phyloP scores from a whole-genome alignment of 2,113 vertebrate species.

The Eidolon helvum region DNA sequence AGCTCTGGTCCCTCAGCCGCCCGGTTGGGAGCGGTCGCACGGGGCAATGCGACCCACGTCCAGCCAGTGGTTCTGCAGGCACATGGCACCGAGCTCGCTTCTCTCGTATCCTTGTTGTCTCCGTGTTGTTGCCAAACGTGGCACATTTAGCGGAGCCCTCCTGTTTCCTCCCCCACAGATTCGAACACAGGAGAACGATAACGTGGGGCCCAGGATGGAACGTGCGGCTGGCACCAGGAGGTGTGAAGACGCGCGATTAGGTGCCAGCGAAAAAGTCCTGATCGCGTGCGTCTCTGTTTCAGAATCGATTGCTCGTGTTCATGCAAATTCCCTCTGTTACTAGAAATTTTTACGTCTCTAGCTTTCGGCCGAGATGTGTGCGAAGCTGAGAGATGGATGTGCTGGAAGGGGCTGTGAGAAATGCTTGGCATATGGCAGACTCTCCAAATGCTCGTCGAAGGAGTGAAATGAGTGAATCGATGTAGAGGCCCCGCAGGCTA shows the following conservation, averaged over 20 bases:
- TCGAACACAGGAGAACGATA: not conserved
- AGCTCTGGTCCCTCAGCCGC: not conserved
- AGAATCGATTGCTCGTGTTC: not conserved
- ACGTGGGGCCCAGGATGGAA: not conserved
- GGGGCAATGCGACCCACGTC: rapidly evolving
- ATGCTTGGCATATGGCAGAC: not conserved
- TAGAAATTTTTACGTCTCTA: not conserved
- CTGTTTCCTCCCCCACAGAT: too few species aligned
- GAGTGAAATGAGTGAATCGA: not conserved
- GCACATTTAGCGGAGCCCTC: too few species aligned
- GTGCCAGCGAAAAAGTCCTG: not conserved
- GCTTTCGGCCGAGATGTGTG: not conserved
- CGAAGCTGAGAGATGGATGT: not conserved
- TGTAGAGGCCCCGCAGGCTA: not conserved
- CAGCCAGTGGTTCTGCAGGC: not conserved
- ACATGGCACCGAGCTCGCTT: not conserved
- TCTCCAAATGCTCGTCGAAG: not conserved
- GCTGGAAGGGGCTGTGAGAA: not conserved
- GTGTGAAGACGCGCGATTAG: not conserved
- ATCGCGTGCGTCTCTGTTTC: not conserved
- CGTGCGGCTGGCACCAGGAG: not conserved
- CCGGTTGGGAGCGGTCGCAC: too few species aligned
- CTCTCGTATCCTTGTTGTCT: not conserved
- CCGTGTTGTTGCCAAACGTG: not conserved
- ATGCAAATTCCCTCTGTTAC: not conserved